phyloP scores from a whole-genome alignment of 1,140 invertebrate species.

The Ylistrum balloti region DNA sequence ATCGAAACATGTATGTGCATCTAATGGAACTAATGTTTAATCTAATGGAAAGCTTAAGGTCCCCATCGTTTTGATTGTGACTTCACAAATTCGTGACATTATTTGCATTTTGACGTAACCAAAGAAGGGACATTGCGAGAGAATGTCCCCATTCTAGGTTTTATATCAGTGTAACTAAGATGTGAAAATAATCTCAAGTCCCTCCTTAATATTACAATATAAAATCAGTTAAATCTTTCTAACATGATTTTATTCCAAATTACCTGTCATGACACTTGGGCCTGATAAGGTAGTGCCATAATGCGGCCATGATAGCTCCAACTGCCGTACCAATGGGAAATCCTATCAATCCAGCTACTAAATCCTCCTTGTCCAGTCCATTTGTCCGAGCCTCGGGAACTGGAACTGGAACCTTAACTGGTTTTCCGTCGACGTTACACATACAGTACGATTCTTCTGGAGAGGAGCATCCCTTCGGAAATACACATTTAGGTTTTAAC shows the following conservation, averaged over 20 bases:
- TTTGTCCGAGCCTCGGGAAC: not conserved
- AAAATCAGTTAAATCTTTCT: not conserved
- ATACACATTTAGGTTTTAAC: too few species aligned
- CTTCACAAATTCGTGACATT: too few species aligned
- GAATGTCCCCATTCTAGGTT: too few species aligned
- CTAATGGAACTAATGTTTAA: too few species aligned
- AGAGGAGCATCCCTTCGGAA: not conserved
- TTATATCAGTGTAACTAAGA: too few species aligned
- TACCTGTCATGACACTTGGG: not conserved
- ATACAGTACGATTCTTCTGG: constrained; percentile 18
- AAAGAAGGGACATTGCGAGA: too few species aligned
- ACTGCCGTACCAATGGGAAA: not conserved
- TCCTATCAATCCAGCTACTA: not conserved
- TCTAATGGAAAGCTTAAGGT: too few species aligned
- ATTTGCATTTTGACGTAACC: too few species aligned
- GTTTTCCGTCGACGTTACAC: constrained; percentile 6
- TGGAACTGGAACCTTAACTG: not conserved
- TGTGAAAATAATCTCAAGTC: too few species aligned
- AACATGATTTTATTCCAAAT: not conserved
- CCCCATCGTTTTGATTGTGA: too few species aligned
- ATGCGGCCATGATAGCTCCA: not conserved
- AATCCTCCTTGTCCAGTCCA: not conserved
- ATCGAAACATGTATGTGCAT: too few species aligned
- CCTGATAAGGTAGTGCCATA: not conserved
- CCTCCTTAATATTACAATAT: too few species aligned